phyloP scores from a whole-genome alignment of 2,888 invertebrate species.

The Lepidocyrtinus sp. region DNA sequence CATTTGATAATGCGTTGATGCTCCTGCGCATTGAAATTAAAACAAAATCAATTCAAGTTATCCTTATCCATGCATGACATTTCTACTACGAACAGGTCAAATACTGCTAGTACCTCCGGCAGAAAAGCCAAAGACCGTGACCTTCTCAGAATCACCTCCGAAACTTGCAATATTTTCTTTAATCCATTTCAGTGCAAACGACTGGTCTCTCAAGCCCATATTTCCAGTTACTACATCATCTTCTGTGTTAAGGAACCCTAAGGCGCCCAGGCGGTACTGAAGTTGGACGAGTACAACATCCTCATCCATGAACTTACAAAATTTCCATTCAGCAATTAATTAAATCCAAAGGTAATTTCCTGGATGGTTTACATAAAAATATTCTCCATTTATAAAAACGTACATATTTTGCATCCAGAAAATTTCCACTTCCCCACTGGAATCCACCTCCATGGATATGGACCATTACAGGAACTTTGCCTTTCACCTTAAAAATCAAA shows the following conservation, averaged over 20 bases:
- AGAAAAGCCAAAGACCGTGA: constrained; percentile 52
- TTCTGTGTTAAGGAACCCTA: constrained; percentile 61
- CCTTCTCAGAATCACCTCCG: constrained; percentile 48
- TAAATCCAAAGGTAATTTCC: no score
- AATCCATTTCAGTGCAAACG: constrained; percentile 52
- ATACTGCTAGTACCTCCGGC: constrained; percentile 36
- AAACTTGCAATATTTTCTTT: constrained; percentile 45
- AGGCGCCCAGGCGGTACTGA: constrained; percentile 48
- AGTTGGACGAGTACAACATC: constrained; percentile 54
- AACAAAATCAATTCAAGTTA: background rate
- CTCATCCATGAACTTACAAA: constrained; percentile 30
- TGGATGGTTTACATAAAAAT: constrained; percentile 56
- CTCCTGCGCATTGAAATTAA: no score
- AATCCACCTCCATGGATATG: constrained; percentile 54
- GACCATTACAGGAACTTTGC: constrained; percentile 51
- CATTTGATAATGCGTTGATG: constrained; percentile 41
- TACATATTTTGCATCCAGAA: constrained; percentile 34
- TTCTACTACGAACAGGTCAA: background rate
- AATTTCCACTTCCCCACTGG: background rate
- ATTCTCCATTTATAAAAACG: constrained; percentile 47
- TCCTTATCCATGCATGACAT: background rate
- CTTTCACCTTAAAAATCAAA: no score
- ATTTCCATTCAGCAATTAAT: background rate
- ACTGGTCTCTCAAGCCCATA: constrained; percentile 57
- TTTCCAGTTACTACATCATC: constrained; percentile 58